Base-by-base conservation (phyloP, 2,888 invertebrate species). In the Sphecodes monilicornis region DNA sequence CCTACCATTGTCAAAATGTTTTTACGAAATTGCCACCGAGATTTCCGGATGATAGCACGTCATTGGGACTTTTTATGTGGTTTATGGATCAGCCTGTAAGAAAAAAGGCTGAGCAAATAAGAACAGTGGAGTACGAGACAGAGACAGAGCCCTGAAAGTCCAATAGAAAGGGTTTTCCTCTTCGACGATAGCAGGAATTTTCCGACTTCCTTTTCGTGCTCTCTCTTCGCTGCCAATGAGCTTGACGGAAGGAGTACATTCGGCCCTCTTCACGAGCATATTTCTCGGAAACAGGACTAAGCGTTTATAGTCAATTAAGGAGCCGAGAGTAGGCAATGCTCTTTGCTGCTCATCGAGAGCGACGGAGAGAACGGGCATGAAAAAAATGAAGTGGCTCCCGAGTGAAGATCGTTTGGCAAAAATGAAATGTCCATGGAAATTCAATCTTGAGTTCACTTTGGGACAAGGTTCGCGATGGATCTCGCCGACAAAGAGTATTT, bases 261-360 rank as follows among this genome's bases (percentile, higher is more conserved):
- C 82, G 76, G 71, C 36, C 82, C 80, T 78, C 81, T 77, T 64
- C 78, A 78, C 77, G 78, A 76, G 73, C 86, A 82, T 81, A 88
- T 86, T 85, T 80, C 85, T 80, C 68, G 76, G 85, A 90, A 92
- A 92, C 91, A 92, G 90, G 91, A 90, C 91, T 86, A 89, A 92
- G 91, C 92, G 91, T 90, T 93, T 92, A 91, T 90, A 92, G 93
- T 93, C 93, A 93, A 93, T 93, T 93, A 92, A 92, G 90, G 83
- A 82, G 80, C 82, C 88, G 88, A 88, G 86, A 88, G 86, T 80
- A 88, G 90, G 86, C 90, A 92, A 92, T 92, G 89, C 88, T 90
- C 90, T 90, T 90, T 86, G 87, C 87, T 84, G 84, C 89, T 89
- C 86, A 77, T 88, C 83, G 83, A 71, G 85, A 81, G 77, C n/a